Percentiles rank a stretch among this genome's conserved stretches.
Evolutionary conservation across 2,113 vertebrate genomes (phyloP).

Genomic region (Eclectus roratus): DNA sequence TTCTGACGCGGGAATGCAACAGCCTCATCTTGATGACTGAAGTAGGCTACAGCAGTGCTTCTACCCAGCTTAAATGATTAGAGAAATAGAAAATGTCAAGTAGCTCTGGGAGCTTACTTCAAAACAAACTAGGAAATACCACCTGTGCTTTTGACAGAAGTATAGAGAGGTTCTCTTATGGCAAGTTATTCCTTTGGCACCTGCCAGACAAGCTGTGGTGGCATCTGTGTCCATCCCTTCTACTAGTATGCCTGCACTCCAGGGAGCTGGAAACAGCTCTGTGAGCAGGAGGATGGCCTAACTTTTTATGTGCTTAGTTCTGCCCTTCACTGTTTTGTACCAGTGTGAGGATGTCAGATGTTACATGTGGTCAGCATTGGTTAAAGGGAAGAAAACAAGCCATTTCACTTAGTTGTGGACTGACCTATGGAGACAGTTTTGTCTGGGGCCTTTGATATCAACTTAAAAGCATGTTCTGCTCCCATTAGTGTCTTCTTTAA

Average conservation of each 20-base stretch:
- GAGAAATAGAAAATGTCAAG: neutral
- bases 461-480: neutral
- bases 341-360: neutral
- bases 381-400: neutral
- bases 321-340: neutral
- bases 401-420: rapidly evolving
- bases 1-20: neutral
- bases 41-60: neutral
- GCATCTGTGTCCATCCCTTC: neutral
- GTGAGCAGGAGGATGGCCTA: neutral
- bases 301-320: neutral
- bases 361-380: neutral
- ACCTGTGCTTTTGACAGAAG: neutral
- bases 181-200: neutral
- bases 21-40: neutral
- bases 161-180: neutral
- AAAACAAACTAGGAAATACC: neutral
- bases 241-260: rapidly evolving
- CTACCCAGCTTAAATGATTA: neutral
- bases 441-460: neutral
- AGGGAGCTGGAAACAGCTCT: neutral
- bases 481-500: neutral
- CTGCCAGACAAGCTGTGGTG: neutral
- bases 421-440: neutral
- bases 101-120: neutral